Percentiles rank a stretch among this genome's conserved stretches.
Evolutionary conservation across 2,888 invertebrate species (phyloP).

Genomic region (Pegoplata infirma): DNA sequence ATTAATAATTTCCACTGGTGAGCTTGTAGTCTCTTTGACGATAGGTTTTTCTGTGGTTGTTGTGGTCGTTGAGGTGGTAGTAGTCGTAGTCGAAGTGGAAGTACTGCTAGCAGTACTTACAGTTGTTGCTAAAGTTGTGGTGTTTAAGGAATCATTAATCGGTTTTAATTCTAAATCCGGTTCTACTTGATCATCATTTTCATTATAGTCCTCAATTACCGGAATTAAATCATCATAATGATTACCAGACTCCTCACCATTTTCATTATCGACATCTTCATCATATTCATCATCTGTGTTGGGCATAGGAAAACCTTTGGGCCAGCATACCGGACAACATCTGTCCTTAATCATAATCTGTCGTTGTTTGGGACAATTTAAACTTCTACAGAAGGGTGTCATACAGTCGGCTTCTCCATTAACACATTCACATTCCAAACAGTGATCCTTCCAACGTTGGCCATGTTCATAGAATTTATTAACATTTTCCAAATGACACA

Average conservation of each 20-base stretch:
- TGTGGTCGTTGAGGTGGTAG: background rate
- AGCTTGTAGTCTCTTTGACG: slow-evolving; percentile 1
- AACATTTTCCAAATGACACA: slow-evolving; percentile 72
- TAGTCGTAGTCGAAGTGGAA: background rate
- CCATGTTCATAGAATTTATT: slow-evolving; percentile 73
- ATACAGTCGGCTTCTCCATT: slow-evolving; percentile 74
- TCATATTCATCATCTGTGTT: slow-evolving; percentile 64
- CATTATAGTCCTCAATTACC: slow-evolving; percentile 52
- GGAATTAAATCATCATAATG: slow-evolving; percentile 27
- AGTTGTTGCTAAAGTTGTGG: background rate
- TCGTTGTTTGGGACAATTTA: slow-evolving; percentile 72
- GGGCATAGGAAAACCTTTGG: slow-evolving; percentile 72
- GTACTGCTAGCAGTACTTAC: slow-evolving; percentile 18
- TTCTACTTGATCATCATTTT: slow-evolving; percentile 51
- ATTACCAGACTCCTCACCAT: slow-evolving; percentile 28
- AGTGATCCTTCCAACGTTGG: slow-evolving; percentile 75
- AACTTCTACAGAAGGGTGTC: slow-evolving; percentile 71
- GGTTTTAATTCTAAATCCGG: slow-evolving; percentile 54
- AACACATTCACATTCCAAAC: slow-evolving; percentile 74
- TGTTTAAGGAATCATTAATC: slow-evolving; percentile 25
- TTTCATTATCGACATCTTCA: slow-evolving; percentile 58
- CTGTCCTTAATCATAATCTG: slow-evolving; percentile 71
- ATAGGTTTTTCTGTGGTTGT: background rate
- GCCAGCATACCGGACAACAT: slow-evolving; percentile 77
- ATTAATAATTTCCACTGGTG: background rate